Evolutionary conservation across 2,888 invertebrate genomes (phyloP), one percentile per base, ranked within the genome.

Genomic region (Pardosa pseudoannulata): DNA sequence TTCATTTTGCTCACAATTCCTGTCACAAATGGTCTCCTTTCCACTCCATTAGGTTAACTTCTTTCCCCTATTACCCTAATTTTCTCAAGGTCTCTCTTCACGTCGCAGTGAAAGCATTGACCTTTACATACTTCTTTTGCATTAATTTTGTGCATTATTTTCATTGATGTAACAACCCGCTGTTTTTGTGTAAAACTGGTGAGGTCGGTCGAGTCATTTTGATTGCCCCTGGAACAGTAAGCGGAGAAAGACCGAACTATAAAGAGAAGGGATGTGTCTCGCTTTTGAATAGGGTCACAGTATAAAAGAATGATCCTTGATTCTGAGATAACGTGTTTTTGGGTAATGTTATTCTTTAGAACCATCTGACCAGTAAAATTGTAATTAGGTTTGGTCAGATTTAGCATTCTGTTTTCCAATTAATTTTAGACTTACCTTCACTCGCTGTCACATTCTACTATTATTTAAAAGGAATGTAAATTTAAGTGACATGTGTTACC

Each of bases 61-160:
- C 56, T n/a, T 72, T 65, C 70, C 28, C 28, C 79, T 29, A 79
- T 79, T 79, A 72, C 62, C 79, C 79, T 79, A 31, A 64, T 79
- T 79, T 23, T 79, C 65, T 71, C 79, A 79, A 79, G 79, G 79
- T 72, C 23, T 50, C 16, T 2, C 31, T 56, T 36, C 36, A 23
- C 50, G 29, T 29, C 16, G 23, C 23, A 27, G 19, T 16, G 64
- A 74, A 74, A 56, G 23, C 56, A 56, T 56, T 56, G 56, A 56
- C 56, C 56, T 56, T 23, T 23, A 56, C 16, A 23, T 56, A n/a
- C n/a, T n/a, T n/a, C n/a, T n/a, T n/a, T n/a, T n/a, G n/a, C n/a
- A n/a, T n/a, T n/a, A n/a, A 1, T 56, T 56, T 56, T 56, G 19
- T 56, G 19, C 56, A 2, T 56, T 56, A 56, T 56, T 16, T 56